Evolutionary conservation across 2,888 invertebrate species (phyloP), one percentile per base, ranked within the genome.

Genomic region (Proisotoma minuta): DNA sequence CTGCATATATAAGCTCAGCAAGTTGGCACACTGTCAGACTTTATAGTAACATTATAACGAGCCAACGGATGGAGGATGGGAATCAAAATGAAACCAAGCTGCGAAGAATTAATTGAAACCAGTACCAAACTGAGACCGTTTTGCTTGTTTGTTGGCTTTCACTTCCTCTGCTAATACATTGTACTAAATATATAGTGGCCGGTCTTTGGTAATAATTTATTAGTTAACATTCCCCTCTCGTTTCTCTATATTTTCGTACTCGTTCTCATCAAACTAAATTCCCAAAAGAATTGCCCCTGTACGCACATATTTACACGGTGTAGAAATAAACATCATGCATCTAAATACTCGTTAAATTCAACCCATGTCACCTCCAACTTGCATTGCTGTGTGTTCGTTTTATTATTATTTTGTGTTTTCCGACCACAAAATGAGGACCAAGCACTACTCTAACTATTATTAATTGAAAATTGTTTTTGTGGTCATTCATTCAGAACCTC

Each of bases 51-150:
- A n/a, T n/a, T n/a, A n/a, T n/a, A n/a, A n/a, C n/a, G n/a, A n/a
- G n/a, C n/a, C n/a, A n/a, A n/a, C n/a, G n/a, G n/a, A n/a, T n/a
- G n/a, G n/a, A n/a, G n/a, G n/a, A n/a, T n/a, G 18, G 5, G 43
- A 43, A 43, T 43, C 43, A 43, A n/a, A 43, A 43, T 43, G 43
- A 43, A 43, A 20, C 18, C 43, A 43, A 43, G 43, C 43, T n/a
- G 43, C 20, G 43, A 43, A 43, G 43, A 43, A 43, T 43, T 43
- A 43, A 43, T 43, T 43, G 43, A n/a, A 43, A 43, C 43, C 34
- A 10, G 8, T 8, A 8, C 34, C 8, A 15, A 34, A 34, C 34
- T 34, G n/a, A n/a, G n/a, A n/a, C n/a, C n/a, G n/a, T n/a, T n/a
- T n/a, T n/a, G n/a, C n/a, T n/a, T n/a, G n/a, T 34, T 34, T 34